Percentiles rank a stretch among this genome's conserved stretches.
Evolutionary conservation across 2,797 vertebrate genomes (phyloP).

Genomic region (Myripristis murdjan): DNA sequence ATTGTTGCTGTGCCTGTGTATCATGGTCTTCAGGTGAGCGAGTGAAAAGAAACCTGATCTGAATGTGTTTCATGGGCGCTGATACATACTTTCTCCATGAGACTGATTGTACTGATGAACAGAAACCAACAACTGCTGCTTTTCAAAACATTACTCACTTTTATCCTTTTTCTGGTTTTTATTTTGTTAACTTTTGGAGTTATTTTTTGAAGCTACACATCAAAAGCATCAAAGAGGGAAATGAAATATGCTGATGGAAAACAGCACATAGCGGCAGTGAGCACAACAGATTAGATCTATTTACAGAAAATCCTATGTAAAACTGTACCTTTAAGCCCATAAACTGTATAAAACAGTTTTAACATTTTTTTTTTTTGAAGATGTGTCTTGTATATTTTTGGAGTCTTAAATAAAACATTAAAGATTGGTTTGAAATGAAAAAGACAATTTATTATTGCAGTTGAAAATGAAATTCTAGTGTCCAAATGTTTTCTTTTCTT

Average conservation of each 20-base stretch:
- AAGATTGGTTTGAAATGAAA: conserved; percentile 51
- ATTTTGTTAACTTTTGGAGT: background rate
- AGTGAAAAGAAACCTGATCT: conserved; percentile 22
- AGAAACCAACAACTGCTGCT: background rate
- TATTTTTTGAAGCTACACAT: background rate
- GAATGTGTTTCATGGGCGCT: conserved; percentile 17
- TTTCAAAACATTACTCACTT: background rate
- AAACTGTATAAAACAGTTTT: conserved; percentile 28
- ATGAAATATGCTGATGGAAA: background rate
- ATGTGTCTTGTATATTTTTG: conserved; percentile 59
- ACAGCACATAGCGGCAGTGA: background rate
- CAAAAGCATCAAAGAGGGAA: background rate
- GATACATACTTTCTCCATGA: background rate
- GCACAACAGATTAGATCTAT: conserved; percentile 12
- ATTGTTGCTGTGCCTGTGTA: conserved; percentile 1
- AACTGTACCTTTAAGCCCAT: background rate
- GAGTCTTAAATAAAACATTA: conserved; percentile 47
- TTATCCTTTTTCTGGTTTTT: background rate
- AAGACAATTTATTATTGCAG: conserved; percentile 22
- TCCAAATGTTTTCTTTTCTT: too few species aligned
- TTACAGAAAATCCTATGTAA: background rate
- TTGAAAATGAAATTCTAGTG: conserved; percentile 1
- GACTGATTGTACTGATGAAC: background rate
- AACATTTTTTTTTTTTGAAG: conserved; percentile 59
- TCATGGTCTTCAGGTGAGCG: conserved; percentile 9